Base-by-base conservation (phyloP, 2,888 invertebrate genomes). In the Mayetiola destructor region DNA sequence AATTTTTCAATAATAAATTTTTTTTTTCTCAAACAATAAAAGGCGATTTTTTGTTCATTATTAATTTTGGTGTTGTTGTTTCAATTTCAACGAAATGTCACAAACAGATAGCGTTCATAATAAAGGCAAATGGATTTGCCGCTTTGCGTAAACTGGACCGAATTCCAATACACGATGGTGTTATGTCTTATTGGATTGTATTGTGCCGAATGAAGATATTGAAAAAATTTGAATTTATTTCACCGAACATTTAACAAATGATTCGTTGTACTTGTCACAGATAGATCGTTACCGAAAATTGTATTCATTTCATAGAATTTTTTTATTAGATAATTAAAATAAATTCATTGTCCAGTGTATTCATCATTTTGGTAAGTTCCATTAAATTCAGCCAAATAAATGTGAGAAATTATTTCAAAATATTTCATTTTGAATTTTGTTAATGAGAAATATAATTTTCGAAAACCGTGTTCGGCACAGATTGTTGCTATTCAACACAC, bases 141-240 rank as follows among this genome's bases (percentile, higher is more conserved):
- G 48, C 27, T 27, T 14, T n/a, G 27, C 27, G 6, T n/a, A 48
- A 48, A n/a, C 16, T 2, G 16, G 48, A 27, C n/a, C 27, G 48
- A 27, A 48, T 48, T 20, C 48, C 48, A 14, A 48, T 48, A 48
- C 48, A n/a, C n/a, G n/a, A n/a, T n/a, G n/a, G n/a, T n/a, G n/a
- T n/a, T n/a, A n/a, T n/a, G n/a, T n/a, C n/a, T n/a, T n/a, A n/a
- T n/a, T n/a, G n/a, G n/a, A n/a, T n/a, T n/a, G n/a, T n/a, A n/a
- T n/a, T n/a, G n/a, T n/a, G n/a, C n/a, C n/a, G n/a, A n/a, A n/a
- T n/a, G n/a, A n/a, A n/a, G n/a, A n/a, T n/a, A n/a, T n/a, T n/a
- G n/a, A n/a, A n/a, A n/a, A n/a, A n/a, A n/a, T n/a, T n/a, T n/a
- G n/a, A n/a, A n/a, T n/a, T n/a, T n/a, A n/a, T n/a, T n/a, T n/a